Percentiles rank a stretch among this genome's conserved stretches.
These are phyloP conservation scores for Scolanthus callimorphus DNA, from an alignment of 92 coral and sea anemone species.

Conservation along the genomic window DNA sequence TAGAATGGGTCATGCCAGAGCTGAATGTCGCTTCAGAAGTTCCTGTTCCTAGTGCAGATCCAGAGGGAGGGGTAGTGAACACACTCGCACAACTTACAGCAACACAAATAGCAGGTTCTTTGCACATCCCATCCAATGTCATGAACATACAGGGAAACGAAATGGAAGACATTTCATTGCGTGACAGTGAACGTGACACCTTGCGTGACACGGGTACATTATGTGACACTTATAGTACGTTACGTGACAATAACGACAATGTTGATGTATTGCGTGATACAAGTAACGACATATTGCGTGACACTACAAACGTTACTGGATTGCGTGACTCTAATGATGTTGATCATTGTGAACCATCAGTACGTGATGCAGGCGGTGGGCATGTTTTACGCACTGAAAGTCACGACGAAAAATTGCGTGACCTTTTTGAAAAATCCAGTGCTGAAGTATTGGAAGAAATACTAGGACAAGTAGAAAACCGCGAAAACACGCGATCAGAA, in stretches of 20 bases:
- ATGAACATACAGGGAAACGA: no score
- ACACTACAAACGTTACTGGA: background rate
- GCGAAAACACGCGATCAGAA: background rate
- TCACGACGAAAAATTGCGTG: background rate
- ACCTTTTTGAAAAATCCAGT: background rate
- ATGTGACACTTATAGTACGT: background rate
- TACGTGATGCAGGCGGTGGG: no score
- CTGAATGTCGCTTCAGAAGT: background rate
- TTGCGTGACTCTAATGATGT: background rate
- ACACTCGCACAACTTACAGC: background rate
- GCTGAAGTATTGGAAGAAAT: background rate
- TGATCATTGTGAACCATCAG: no score
- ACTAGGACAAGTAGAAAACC: background rate
- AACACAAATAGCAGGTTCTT: no score
- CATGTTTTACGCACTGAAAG: no score
- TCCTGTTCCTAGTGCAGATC: background rate
- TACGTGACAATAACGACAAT: background rate
- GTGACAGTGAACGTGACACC: background rate
- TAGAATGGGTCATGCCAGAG: constrained; percentile 24
- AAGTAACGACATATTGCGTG: no score
- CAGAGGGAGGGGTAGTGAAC: background rate
- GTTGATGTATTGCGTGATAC: background rate
- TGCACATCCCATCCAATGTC: no score
- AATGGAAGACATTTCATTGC: no score
- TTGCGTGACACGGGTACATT: background rate